Evolutionary conservation across 2,113 vertebrate genomes (phyloP), one percentile per base, ranked within the genome.

Genomic region (Etia nguti): DNA sequence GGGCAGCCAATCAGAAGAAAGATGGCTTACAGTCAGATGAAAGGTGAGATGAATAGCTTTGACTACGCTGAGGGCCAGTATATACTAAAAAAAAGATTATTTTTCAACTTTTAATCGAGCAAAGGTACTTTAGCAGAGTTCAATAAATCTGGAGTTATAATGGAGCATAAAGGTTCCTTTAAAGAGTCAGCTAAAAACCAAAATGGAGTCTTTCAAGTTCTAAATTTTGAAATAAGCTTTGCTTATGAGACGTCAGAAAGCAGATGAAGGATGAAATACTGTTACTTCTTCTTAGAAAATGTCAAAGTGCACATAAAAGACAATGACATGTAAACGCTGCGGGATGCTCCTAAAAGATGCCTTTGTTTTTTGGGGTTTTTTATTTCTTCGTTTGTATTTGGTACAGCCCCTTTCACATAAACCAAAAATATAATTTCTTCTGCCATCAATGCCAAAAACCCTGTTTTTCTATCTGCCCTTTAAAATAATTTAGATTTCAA

Each of bases 211-310:
- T 60, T 81, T 31, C 55, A 46, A 55, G 36, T 46, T 46, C 6
- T 46, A 81, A 77, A 59, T 59, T 43, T 46, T 59, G 80, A 43
- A 81, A 60, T 81, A 43, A 81, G 10, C 80, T 60, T 60, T 59
- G 41, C 56, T 57, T n/a, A 60, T 48, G 22, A 43, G 24, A 60
- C 0, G 38, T 57, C 22, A 59, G 22, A 31, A 48, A 43, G 56
- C 24, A 56, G 56, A 60, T 60, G 24, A 59, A 31, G 56, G 36
- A 29, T 43, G 18, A 81, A 81, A 46, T 31, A 4, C 18, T 60
- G 24, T 26, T 59, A 46, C 5, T 60, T 36, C 38, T 31, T 36
- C 80, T 59, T 43, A 60, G 11, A 46, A 77, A 48, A 81, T 46
- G 80, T 60, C 80, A 60, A 24, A 26, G 41, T 15, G 80, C 41